phyloP scores from a whole-genome alignment of 2,113 vertebrate genomes.

The Trinectes maculatus region DNA sequence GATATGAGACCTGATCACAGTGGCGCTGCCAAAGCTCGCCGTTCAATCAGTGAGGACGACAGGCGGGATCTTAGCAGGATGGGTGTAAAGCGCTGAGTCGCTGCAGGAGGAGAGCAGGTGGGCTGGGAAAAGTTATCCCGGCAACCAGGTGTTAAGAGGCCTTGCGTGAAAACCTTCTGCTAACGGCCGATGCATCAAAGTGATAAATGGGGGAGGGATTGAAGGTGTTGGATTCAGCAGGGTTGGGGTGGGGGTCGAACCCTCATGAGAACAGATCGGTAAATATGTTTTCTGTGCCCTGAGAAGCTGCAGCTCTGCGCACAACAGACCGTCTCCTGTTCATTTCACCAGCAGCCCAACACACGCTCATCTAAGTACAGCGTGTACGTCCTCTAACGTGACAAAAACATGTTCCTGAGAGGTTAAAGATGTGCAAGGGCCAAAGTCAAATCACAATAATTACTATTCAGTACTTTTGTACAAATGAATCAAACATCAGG shows the following conservation, averaged over 20 bases:
- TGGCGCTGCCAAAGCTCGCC: conserved; percentile 31
- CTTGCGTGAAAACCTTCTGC: conserved; percentile 74
- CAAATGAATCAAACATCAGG: background rate
- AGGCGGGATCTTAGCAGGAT: conserved; percentile 61
- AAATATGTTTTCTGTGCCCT: conserved; percentile 32
- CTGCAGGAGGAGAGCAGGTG: conserved; percentile 63
- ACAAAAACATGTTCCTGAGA: conserved; percentile 19
- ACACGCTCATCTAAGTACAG: conserved; percentile 27
- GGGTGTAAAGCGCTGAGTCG: conserved; percentile 57
- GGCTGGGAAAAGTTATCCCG: conserved; percentile 42
- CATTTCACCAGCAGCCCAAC: conserved; percentile 21
- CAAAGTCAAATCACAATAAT: background rate
- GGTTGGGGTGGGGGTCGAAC: conserved; percentile 54
- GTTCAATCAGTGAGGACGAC: conserved; percentile 67
- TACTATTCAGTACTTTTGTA: background rate
- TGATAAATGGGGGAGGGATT: conserved; percentile 70
- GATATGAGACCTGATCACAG: conserved; percentile 53
- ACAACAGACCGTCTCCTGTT: conserved; percentile 20
- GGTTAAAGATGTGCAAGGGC: conserved; percentile 11
- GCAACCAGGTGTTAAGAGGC: conserved; percentile 70
- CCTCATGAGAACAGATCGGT: conserved; percentile 46
- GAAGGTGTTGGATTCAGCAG: conserved; percentile 47
- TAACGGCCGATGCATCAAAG: conserved; percentile 63
- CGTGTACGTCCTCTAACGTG: conserved; percentile 25
- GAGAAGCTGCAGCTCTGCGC: conserved; percentile 29